These are phyloP conservation scores for Eucera pruinosa DNA, from an alignment of 2,888 invertebrate species.

Conservation along the genomic window DNA sequence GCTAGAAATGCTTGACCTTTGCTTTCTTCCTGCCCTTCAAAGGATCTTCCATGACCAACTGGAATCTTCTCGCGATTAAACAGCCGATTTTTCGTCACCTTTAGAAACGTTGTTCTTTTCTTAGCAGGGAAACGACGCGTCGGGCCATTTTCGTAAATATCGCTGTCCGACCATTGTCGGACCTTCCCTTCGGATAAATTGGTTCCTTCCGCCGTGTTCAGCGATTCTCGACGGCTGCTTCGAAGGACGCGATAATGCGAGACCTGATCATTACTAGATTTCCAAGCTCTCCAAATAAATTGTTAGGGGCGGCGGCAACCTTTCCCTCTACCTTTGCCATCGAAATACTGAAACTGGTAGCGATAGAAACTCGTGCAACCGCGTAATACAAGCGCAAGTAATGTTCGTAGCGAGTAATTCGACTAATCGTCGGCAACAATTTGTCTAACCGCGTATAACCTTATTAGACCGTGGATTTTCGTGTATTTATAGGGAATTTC, in stretches of 20 bases:
- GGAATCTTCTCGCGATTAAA: not conserved
- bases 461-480: too few species aligned
- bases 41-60: not conserved
- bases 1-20: conserved; percentile 36
- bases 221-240: conserved; percentile 14
- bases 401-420: too few species aligned
- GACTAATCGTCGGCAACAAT: too few species aligned
- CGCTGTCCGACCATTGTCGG: conserved; percentile 35
- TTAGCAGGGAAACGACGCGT: conserved; percentile 9
- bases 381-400: too few species aligned
- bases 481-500: too few species aligned
- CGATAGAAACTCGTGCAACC: too few species aligned
- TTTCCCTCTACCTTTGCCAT: not conserved
- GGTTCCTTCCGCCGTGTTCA: conserved; percentile 14
- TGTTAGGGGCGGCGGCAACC: not conserved
- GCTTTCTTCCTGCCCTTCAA: conserved; percentile 19
- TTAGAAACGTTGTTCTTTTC: conserved; percentile 23
- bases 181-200: conserved; percentile 9
- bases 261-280: not conserved
- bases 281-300: not conserved
- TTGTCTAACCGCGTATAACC: too few species aligned
- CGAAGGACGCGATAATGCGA: conserved; percentile 4
- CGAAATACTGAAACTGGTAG: not conserved
- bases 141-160: conserved; percentile 32
- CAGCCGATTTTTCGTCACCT: conserved; percentile 28